Conservation (phyloP, 2,888 invertebrate species). For the Amblyjoppa fuscipennis region DNA sequence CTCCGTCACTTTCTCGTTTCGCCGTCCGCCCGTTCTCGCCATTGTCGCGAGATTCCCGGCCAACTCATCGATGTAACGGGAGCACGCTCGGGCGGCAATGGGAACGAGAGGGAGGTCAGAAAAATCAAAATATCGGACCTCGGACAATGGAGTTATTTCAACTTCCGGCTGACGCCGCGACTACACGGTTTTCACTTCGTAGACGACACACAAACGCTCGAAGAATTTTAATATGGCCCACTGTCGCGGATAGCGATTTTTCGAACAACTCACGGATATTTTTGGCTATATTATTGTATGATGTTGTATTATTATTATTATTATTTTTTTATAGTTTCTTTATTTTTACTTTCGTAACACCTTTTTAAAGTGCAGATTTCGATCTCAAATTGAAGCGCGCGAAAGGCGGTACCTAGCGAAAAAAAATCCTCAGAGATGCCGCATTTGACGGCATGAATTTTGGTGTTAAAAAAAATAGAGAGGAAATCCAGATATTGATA, state of each 20-base stretch:
- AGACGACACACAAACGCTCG: neutral
- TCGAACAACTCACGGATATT: no score
- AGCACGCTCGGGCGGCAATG: slow-evolving; percentile 27
- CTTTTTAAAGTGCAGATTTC: no score
- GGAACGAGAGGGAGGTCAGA: slow-evolving; percentile 23
- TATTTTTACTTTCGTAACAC: no score
- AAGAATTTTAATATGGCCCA: neutral
- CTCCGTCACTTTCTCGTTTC: slow-evolving; percentile 6
- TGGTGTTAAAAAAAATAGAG: no score
- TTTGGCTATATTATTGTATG: no score
- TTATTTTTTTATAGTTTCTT: no score
- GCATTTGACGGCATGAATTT: no score
- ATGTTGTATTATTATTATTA: no score
- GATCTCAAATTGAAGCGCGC: no score
- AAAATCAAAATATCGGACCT: slow-evolving; percentile 49
- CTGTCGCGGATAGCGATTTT: neutral
- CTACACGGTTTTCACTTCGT: neutral
- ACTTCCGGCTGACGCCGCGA: slow-evolving; percentile 23
- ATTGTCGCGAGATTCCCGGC: slow-evolving; percentile 75
- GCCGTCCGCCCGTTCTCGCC: slow-evolving; percentile 61
- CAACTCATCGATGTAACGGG: slow-evolving; percentile 57
- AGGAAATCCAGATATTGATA: no score
- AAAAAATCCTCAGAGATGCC: no score
- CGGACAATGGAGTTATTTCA: slow-evolving; percentile 27
- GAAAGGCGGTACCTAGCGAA: no score